Evolutionary conservation across 2,797 vertebrate species (phyloP), one percentile per base, ranked within the genome.

Genomic region (Bradypodion ventrale): DNA sequence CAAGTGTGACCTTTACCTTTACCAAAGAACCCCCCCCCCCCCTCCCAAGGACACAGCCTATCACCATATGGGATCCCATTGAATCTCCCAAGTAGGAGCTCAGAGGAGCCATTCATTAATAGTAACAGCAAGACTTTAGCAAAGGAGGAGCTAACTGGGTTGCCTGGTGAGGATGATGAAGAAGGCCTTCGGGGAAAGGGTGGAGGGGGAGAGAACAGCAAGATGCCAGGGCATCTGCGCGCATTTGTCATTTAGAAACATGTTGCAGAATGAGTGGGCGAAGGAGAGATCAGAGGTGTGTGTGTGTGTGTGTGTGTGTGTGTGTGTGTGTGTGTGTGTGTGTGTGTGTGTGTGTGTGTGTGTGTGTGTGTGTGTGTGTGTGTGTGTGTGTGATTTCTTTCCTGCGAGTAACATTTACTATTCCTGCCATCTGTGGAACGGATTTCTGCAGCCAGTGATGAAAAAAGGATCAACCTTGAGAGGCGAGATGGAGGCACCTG

Each of bases 101-200:
- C n/a, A n/a, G n/a, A n/a, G n/a, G n/a, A n/a, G 65, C 35, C 19
- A 70, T 72, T 70, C 82, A 77, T 87, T 87, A 76, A 83, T 77
- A 65, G 70, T 59, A 85, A 85, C 21, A 56, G 70, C 62, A 40
- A 32, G n/a, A 82, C 56, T 84, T 56, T 66, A 37, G 80, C 0
- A 1, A 46, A 83, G 52, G 27, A 68, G 83, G 65, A 49, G 40
- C 35, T 52, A 23, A 9, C 2, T 25, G n/a, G 19, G 23, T 13
- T 42, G 0, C 1, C 10, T 37, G 42, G 23, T 12, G 49, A 5
- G n/a, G 4, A 68, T 0, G 10, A 15, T n/a, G 35, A 44, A 74
- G 65, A 46, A 25, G 72, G 72, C 1, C 63, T 83, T 79, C 9
- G 25, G 0, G 10, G 40, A 32, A 35, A 0, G 46, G 60, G 19